Base-by-base conservation (phyloP, 2,888 invertebrate genomes). In the Parthenolecanium corni region DNA sequence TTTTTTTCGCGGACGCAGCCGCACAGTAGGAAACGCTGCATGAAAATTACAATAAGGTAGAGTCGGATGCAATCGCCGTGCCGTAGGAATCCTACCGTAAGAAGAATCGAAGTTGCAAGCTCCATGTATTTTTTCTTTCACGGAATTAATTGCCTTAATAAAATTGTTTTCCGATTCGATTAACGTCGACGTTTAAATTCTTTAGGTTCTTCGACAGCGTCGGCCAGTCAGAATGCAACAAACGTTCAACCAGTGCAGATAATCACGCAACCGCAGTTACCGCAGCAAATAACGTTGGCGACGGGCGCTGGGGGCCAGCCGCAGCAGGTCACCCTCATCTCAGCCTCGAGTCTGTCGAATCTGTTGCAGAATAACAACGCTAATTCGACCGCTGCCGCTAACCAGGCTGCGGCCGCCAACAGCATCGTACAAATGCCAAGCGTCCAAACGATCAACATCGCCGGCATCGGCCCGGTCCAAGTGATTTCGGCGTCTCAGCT, bases 271-370 rank as follows among this genome's bases (percentile, higher is more conserved):
- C 64, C 64, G 12, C 52, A 40, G 52, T 44, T 63, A 38, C 54
- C 36, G 23, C 63, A 63, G 23, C 63, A 63, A 23, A 63, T 63
- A 12, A 63, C 63, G 9, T 23, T 63, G 54, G 18, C 54, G 21
- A 21, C 38, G 3, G 38, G 53, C 1, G 16, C 44, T 5, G 44
- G 52, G 20, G 49, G 36, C 16, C 63, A 63, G 16, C 66, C 65
- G 21, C 89, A 89, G 71, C 89, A 89, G 71, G 80, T 89, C 68
- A 89, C 89, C 4, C 84, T 91, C 58, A 89, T 91, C 71, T 89
- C 89, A 11, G 81, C 85, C 1, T 78, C 82, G 16, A 78, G 79
- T 58, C 72, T 81, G 68, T 73, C 77, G 1, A 74, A 73, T 52
- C 68, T 76, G 53, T 69, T 74, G 2, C 69, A 70, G 63, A 66